These are phyloP conservation scores for Rostratula benghalensis DNA, from an alignment of 2,113 vertebrate genomes.

Conservation along the genomic window DNA sequence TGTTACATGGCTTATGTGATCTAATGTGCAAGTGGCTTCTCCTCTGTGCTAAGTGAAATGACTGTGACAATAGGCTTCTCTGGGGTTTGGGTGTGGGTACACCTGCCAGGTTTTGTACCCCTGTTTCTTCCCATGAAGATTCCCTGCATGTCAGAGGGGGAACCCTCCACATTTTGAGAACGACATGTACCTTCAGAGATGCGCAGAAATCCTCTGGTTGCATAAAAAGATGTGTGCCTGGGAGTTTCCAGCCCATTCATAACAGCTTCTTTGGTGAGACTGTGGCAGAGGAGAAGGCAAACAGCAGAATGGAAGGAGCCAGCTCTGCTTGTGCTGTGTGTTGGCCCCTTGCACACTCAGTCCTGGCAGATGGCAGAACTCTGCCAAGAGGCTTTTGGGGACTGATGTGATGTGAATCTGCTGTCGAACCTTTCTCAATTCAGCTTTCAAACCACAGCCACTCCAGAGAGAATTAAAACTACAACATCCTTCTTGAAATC, in stretches of 20 bases:
- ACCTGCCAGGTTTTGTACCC: background rate
- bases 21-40: background rate
- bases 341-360: background rate
- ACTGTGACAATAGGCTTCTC: background rate
- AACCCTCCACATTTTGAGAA: background rate
- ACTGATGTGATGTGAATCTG: background rate
- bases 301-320: background rate
- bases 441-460: background rate
- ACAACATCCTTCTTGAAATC: background rate
- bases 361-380: background rate
- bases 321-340: background rate
- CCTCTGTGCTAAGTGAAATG: background rate
- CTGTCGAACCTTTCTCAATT: background rate
- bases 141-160: background rate
- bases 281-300: background rate
- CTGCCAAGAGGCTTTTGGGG: background rate
- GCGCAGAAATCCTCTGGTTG: background rate
- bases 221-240: background rate
- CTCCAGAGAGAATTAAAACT: background rate
- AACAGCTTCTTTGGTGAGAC: background rate
- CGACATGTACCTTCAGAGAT: background rate
- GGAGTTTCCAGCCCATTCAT: background rate
- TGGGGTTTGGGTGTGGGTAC: background rate
- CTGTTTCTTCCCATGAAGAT: background rate
- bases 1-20: background rate